Evolutionary conservation across 2,113 vertebrate genomes (phyloP), one percentile per base, ranked within the genome.

Genomic region (Suncus etruscus): DNA sequence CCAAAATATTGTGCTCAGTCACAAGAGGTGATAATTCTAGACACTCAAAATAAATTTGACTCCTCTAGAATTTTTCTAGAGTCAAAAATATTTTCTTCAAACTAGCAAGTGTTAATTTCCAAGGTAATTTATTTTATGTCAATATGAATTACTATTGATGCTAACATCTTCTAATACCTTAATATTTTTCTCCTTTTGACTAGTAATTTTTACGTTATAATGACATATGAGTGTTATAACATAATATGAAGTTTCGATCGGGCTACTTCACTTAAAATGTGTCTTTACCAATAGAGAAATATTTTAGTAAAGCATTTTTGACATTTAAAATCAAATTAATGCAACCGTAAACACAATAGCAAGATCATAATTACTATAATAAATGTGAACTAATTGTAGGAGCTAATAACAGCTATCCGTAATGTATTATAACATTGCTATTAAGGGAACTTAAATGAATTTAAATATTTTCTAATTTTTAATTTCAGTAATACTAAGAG

Each of bases 401-500:
- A 73, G 0, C 66, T 96, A 90, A 97, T 92, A 90, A 45, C 51
- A 82, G 78, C 89, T 11, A 92, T 83, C 24, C 10, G 93, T 96
- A 32, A 9, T 93, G 94, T 90, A 91, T 83, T 77, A 22, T 92
- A 95, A 95, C 89, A 88, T 83, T 74, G 61, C 24, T 76, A 72
- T 91, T 94, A 70, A 82, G 39, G 1, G 68, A 96, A 94, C n/a
- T 91, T 95, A 87, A 93, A 87, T 83, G 47, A 84, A 48, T 89
- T 96, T 91, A 94, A 96, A 84, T 4, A 0, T 0, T 94, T 96
- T 94, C 18, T 75, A 77, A 87, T 84, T 86, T 92, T 94, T 92
- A 94, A 91, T 95, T 95, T 97, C 54, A 86, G 89, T 92, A 74
- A 91, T 95, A 95, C 86, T 79, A 75, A 88, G 96, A 68, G 15